Conservation (phyloP, 2,888 invertebrate genomes). For the Phengaris alcon region DNA sequence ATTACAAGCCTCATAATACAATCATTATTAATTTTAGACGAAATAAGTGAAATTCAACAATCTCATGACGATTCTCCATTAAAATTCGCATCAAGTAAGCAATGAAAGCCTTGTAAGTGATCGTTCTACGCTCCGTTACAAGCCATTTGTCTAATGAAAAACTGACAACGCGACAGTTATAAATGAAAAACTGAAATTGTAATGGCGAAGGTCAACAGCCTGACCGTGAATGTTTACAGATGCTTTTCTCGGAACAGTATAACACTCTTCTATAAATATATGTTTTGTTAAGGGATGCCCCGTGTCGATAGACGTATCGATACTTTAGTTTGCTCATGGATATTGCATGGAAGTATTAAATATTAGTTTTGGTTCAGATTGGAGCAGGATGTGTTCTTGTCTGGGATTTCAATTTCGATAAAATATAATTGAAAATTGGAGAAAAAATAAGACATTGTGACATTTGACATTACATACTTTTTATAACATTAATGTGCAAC, state of each 20-base stretch:
- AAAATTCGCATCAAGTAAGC: not conserved
- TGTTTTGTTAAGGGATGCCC: slow-evolving; percentile 29
- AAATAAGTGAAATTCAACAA: not conserved
- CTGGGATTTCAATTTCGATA: not conserved
- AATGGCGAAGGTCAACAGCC: slow-evolving; percentile 35
- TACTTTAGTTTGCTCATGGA: not conserved
- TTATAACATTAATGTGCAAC: too few species aligned
- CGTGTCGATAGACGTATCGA: slow-evolving; percentile 24
- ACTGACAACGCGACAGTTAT: slow-evolving; percentile 18
- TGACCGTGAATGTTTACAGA: slow-evolving; percentile 40
- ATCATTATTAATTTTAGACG: too few species aligned
- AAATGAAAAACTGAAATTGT: slow-evolving; percentile 32
- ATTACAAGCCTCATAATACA: too few species aligned
- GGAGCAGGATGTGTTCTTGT: not conserved
- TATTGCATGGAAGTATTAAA: slow-evolving; percentile 1
- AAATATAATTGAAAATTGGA: not conserved
- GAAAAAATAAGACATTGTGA: not conserved
- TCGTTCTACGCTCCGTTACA: slow-evolving; percentile 5
- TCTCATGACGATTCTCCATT: not conserved
- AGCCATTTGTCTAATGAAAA: slow-evolving; percentile 2
- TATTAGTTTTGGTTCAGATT: not conserved
- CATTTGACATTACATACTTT: too few species aligned
- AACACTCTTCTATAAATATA: slow-evolving; percentile 37
- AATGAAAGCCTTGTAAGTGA: not conserved
- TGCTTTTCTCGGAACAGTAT: slow-evolving; percentile 38